phyloP scores from a whole-genome alignment of 2,888 invertebrate genomes.

The Pachliopta kotzebuea region DNA sequence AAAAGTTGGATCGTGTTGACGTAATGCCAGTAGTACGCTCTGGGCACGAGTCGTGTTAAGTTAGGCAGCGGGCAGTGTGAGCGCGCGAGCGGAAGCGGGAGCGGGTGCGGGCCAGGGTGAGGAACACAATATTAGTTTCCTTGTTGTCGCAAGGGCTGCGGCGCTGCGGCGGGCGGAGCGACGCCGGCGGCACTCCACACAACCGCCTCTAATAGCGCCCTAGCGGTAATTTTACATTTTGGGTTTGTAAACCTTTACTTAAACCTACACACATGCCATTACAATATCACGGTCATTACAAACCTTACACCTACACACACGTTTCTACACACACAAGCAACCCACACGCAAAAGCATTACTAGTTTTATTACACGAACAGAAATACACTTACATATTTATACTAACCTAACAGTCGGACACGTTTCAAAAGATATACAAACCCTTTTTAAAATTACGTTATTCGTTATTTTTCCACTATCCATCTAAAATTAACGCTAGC shows the following conservation, averaged over 20 bases:
- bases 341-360: slow-evolving; percentile 36
- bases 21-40: slow-evolving; percentile 23
- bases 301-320: slow-evolving; percentile 25
- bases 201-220: slow-evolving; percentile 77
- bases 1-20: slow-evolving; percentile 23
- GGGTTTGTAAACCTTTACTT: slow-evolving; percentile 81
- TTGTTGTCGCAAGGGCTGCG: slow-evolving; percentile 82
- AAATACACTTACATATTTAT: slow-evolving; percentile 37
- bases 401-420: slow-evolving; percentile 40
- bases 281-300: not conserved
- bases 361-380: slow-evolving; percentile 30
- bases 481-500: slow-evolving; percentile 66
- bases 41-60: slow-evolving; percentile 34
- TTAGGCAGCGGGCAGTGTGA: slow-evolving; percentile 61
- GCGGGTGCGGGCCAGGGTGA: slow-evolving; percentile 61
- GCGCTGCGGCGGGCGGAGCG: slow-evolving; percentile 77
- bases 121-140: slow-evolving; percentile 82
- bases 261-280: slow-evolving; percentile 47
- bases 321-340: slow-evolving; percentile 33
- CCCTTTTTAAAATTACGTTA: slow-evolving; percentile 65
- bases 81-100: slow-evolving; percentile 51
- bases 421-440: slow-evolving; percentile 72
- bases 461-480: slow-evolving; percentile 57
- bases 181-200: slow-evolving; percentile 70
- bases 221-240: slow-evolving; percentile 79